These are phyloP conservation scores for Eristalinus aeneus DNA, from an alignment of 2,888 invertebrate species.

Conservation along the genomic window DNA sequence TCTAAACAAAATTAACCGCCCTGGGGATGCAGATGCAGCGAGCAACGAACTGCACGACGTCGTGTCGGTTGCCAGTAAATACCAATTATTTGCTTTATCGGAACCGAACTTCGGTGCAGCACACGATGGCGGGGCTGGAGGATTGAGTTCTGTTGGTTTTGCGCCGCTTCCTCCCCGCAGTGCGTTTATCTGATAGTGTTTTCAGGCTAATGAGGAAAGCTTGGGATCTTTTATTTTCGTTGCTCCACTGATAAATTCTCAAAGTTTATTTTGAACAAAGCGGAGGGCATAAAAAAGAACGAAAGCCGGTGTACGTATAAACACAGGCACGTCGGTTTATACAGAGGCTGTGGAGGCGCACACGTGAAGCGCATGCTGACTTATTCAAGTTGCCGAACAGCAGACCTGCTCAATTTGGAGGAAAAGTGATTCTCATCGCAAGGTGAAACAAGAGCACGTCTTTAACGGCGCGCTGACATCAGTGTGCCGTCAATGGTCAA, in stretches of 20 bases:
- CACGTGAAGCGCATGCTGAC: neutral
- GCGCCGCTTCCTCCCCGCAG: neutral
- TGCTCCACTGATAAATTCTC: neutral
- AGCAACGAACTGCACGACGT: conserved; percentile 38
- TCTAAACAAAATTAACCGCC: conserved; percentile 64
- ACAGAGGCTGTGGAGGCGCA: neutral
- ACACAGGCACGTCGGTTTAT: neutral
- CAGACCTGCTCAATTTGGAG: neutral
- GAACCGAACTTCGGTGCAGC: conserved; percentile 40
- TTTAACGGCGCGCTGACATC: neutral
- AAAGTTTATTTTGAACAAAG: neutral
- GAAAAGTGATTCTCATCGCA: neutral
- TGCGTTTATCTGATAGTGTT: conserved; percentile 31
- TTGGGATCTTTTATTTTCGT: neutral
- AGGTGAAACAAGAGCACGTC: neutral
- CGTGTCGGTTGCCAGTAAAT: conserved; percentile 40
- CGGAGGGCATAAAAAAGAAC: neutral
- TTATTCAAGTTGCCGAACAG: neutral
- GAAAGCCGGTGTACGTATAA: neutral
- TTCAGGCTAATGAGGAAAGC: conserved; percentile 32
- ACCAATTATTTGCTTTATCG: conserved; percentile 66
- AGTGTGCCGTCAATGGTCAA: neutral
- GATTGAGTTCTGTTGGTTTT: conserved; percentile 24
- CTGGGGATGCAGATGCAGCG: neutral
- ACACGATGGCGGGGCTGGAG: neutral